These are phyloP conservation scores for Sycophaga agraensis DNA, from an alignment of 1,140 invertebrate genomes.

Conservation along the genomic window DNA sequence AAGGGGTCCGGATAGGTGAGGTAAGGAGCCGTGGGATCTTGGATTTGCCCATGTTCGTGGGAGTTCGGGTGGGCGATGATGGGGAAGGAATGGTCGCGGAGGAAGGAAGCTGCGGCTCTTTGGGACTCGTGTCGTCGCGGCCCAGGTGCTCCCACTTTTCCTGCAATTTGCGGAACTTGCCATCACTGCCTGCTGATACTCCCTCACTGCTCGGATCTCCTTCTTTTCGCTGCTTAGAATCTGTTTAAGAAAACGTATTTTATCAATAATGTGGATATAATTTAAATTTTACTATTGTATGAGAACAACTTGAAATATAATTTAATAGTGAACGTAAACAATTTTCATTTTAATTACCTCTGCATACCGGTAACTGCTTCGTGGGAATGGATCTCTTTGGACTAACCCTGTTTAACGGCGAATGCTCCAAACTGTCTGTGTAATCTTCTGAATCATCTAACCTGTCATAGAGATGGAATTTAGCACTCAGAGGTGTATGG, in stretches of 20 bases:
- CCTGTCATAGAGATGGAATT: conserved; percentile 71
- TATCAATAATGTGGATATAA: too few relatives aligned
- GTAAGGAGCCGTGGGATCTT: conserved; percentile 72
- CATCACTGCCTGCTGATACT: conserved; percentile 42
- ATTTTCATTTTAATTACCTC: conserved; percentile 16
- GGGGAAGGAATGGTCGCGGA: conserved; percentile 50
- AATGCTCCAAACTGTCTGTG: conserved; percentile 71
- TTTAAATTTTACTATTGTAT: too few relatives aligned
- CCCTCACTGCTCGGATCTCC: not conserved
- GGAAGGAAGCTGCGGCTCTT: conserved; percentile 26
- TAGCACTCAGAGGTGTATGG: conserved; percentile 63
- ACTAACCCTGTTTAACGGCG: conserved; percentile 49
- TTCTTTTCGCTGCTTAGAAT: conserved; percentile 7
- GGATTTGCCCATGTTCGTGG: conserved; percentile 57
- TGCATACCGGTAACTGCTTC: conserved; percentile 33
- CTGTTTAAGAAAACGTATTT: not conserved
- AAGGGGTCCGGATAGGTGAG: conserved; percentile 62
- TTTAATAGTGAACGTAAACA: too few relatives aligned
- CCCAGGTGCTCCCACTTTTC: conserved; percentile 83
- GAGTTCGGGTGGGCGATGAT: conserved; percentile 54
- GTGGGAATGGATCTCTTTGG: conserved; percentile 32
- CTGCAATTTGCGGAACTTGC: conserved; percentile 75
- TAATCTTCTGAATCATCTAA: conserved; percentile 73
- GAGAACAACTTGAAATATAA: too few relatives aligned
- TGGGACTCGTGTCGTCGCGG: conserved; percentile 49